Base-by-base conservation (phyloP, 2,797 vertebrate species). In the Tokudaia muenninki region DNA sequence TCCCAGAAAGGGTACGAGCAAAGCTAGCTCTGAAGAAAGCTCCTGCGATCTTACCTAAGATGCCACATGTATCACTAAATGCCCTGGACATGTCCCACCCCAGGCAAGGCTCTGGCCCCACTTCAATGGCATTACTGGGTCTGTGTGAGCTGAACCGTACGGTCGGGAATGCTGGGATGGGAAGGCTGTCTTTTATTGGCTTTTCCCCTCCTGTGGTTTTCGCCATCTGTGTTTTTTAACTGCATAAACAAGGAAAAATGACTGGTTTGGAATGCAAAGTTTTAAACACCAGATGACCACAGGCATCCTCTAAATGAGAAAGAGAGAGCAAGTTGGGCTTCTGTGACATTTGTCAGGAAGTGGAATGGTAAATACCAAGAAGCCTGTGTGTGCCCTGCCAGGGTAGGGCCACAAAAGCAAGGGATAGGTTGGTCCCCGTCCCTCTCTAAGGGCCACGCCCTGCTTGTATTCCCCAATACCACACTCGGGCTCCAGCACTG, bases 171-270 rank as follows among this genome's bases (percentile, higher is more conserved):
- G 90, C 41, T 97, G 93, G 96, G 95, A 96, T 93, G 7, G 91
- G 91, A 47, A 74, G 44, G 81, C 65, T 96, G 80, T 83, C 70
- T 94, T 93, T 93, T 92, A 89, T 82, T 93, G 97, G 95, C 95
- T 97, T 86, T 78, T 78, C 34, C 57, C 70, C 78, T 47, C 55
- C 72, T 26, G 98, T 98, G 98, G 98, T 97, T 97, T 97, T 96
- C 87, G 74, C 98, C 98, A 98, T 98, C 98, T 99, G 98, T 98
- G 99, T 98, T 97, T 98, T 98, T 97, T 98, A 94, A 98, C 97
- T 93, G 67, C 21, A 0, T 98, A 99, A 99, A 98, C 98, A 98
- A 98, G 96, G 97, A 98, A 98, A 88, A 98, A 98, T 98, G 97
- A 97, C 97, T 98, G 97, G 97, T 98, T 98, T 97, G 98, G 98